phyloP scores from a whole-genome alignment of 2,888 invertebrate genomes.

The Eulithis testata region DNA sequence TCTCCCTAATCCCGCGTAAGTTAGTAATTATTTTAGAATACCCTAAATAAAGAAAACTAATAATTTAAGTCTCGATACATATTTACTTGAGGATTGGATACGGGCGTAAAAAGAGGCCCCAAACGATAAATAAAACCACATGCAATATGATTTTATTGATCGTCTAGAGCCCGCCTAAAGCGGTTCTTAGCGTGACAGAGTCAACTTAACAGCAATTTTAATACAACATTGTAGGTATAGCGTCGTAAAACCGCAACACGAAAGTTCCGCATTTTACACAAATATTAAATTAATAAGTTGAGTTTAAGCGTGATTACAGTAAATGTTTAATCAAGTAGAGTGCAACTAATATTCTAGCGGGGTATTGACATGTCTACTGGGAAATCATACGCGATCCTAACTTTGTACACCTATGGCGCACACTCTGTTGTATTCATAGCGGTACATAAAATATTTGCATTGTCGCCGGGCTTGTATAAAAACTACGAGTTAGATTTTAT shows the following conservation, averaged over 20 bases:
- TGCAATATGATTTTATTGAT: slow-evolving; percentile 4
- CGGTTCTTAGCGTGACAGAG: slow-evolving; percentile 10
- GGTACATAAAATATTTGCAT: slow-evolving; percentile 20
- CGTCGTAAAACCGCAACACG: slow-evolving; percentile 7
- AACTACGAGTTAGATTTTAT: not conserved
- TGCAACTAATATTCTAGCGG: slow-evolving; percentile 62
- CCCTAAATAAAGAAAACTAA: too few species aligned
- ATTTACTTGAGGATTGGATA: too few species aligned
- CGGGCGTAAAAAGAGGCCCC: too few species aligned
- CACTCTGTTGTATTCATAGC: slow-evolving; percentile 17
- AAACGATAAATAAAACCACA: slow-evolving; percentile 3
- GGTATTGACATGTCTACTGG: slow-evolving; percentile 65
- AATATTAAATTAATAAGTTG: slow-evolving; percentile 7
- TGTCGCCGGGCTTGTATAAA: slow-evolving; percentile 18
- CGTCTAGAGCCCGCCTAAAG: slow-evolving; percentile 7
- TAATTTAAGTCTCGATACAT: too few species aligned
- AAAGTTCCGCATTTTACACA: slow-evolving; percentile 8
- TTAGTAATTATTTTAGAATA: too few species aligned
- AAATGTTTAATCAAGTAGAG: slow-evolving; percentile 71
- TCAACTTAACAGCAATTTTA: slow-evolving; percentile 4
- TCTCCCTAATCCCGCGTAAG: too few species aligned
- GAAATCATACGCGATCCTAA: slow-evolving; percentile 68
- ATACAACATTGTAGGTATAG: slow-evolving; percentile 2
- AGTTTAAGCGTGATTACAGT: slow-evolving; percentile 52
- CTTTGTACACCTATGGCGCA: slow-evolving; percentile 42